Evolutionary conservation across 37 sponge, comb jelly and placozoan species (phyloP).

Genomic region (Diacarnus erythraeanus): DNA sequence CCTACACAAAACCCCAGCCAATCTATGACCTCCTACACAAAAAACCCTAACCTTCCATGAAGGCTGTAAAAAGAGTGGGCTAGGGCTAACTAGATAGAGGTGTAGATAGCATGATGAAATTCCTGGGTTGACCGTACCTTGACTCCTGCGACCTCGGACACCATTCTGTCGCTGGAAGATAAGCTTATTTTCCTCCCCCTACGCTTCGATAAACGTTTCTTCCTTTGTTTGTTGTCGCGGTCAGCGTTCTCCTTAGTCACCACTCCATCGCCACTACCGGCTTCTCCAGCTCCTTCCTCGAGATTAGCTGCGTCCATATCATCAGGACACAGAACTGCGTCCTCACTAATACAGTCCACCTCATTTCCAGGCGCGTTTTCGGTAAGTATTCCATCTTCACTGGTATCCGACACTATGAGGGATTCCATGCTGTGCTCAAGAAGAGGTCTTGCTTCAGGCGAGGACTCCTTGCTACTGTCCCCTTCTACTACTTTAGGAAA

Average conservation of each 20-base stretch:
- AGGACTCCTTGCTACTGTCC: not conserved
- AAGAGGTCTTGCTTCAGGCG: not conserved
- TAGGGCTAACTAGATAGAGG: too few species aligned
- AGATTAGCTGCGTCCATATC: too few species aligned
- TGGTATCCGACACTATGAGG: slow-evolving; percentile 14
- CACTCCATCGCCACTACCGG: not conserved
- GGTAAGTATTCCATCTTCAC: slow-evolving; percentile 8
- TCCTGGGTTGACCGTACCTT: too few species aligned
- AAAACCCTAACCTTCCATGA: too few species aligned
- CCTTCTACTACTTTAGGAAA: not conserved
- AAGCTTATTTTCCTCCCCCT: slow-evolving; percentile 29
- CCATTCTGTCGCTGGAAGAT: not conserved
- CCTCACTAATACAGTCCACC: not conserved
- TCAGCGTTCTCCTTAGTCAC: not conserved
- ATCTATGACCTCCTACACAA: too few species aligned
- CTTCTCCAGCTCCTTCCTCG: not conserved
- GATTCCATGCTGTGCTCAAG: slow-evolving; percentile 17
- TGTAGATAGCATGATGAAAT: too few species aligned
- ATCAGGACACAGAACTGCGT: not conserved
- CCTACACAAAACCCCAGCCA: too few species aligned
- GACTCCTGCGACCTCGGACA: not conserved
- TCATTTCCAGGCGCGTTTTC: not conserved
- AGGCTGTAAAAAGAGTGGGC: too few species aligned
- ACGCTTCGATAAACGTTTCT: not conserved
- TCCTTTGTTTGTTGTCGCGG: not conserved